Conservation (phyloP, 2,113 vertebrate genomes). For the Ellobius talpinus region DNA sequence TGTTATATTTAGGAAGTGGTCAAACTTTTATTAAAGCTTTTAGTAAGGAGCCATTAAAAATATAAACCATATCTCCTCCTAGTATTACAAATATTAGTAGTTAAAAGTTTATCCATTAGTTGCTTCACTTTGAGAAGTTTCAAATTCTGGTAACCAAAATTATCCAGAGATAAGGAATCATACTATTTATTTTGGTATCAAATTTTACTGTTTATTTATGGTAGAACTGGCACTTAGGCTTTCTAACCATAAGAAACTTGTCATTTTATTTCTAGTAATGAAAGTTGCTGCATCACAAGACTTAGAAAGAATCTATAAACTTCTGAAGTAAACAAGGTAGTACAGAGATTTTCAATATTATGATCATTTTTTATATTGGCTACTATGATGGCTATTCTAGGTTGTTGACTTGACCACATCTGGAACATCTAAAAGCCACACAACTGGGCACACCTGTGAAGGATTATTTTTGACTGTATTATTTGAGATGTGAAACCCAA, state of each 20-base stretch:
- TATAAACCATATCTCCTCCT: not conserved
- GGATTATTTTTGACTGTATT: not conserved
- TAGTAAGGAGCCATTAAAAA: not conserved
- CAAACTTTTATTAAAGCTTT: slow-evolving; percentile 59
- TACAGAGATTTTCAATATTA: not conserved
- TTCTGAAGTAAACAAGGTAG: not conserved
- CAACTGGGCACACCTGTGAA: not conserved
- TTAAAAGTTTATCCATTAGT: slow-evolving; percentile 12
- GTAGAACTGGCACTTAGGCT: not conserved
- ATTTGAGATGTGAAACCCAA: not conserved
- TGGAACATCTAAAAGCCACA: not conserved
- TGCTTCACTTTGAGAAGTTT: slow-evolving; percentile 4
- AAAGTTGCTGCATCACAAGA: not conserved
- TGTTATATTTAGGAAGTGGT: too few relatives aligned
- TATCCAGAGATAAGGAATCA: not conserved
- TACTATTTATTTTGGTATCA: not conserved
- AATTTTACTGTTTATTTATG: not conserved
- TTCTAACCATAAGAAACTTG: not conserved
- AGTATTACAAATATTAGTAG: not conserved
- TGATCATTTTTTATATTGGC: not conserved
- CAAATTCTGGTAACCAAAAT: not conserved
- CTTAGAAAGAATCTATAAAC: not conserved
- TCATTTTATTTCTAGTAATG: not conserved
- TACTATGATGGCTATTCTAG: not conserved
- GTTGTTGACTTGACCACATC: not conserved